phyloP scores from a whole-genome alignment of 2,113 vertebrate species.

The Danio rerio region DNA sequence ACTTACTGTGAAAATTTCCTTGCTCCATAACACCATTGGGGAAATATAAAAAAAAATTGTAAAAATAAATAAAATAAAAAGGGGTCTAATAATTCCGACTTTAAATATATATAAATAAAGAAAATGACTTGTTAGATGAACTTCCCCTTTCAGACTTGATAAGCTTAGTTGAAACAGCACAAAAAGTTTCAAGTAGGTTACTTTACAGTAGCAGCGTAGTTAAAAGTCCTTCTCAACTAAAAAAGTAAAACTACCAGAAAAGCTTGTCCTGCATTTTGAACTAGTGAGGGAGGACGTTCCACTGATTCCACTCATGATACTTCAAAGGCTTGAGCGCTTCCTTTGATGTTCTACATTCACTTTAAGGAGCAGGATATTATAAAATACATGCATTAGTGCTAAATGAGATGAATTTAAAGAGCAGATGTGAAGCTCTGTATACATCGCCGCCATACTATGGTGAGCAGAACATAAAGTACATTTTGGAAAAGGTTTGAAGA shows the following conservation, averaged over 20 bases:
- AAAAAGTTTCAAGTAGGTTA: slow-evolving; percentile 16
- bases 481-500: background rate
- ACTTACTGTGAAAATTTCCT: too few species aligned
- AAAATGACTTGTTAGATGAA: background rate
- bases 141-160: background rate
- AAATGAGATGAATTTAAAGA: slow-evolving; percentile 45
- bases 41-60: too few species aligned
- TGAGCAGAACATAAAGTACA: background rate
- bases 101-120: too few species aligned
- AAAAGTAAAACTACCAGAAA: slow-evolving; percentile 52
- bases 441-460: slow-evolving; percentile 1
- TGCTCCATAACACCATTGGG: too few species aligned
- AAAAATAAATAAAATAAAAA: too few species aligned
- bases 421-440: slow-evolving; percentile 9
- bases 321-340: slow-evolving; percentile 60
- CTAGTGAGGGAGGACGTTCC: slow-evolving; percentile 56
- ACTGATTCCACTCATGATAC: slow-evolving; percentile 62
- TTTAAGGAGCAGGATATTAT: slow-evolving; percentile 63
- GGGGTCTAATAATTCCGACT: too few species aligned
- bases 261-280: slow-evolving; percentile 57
- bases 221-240: slow-evolving; percentile 38
- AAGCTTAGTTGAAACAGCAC: background rate
- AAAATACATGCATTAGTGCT: slow-evolving; percentile 59
- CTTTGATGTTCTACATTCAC: slow-evolving; percentile 65
- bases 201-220: slow-evolving; percentile 23